These are phyloP conservation scores for Piliocolobus tephrosceles DNA, from an alignment of 2,113 vertebrate genomes.

Conservation along the genomic window DNA sequence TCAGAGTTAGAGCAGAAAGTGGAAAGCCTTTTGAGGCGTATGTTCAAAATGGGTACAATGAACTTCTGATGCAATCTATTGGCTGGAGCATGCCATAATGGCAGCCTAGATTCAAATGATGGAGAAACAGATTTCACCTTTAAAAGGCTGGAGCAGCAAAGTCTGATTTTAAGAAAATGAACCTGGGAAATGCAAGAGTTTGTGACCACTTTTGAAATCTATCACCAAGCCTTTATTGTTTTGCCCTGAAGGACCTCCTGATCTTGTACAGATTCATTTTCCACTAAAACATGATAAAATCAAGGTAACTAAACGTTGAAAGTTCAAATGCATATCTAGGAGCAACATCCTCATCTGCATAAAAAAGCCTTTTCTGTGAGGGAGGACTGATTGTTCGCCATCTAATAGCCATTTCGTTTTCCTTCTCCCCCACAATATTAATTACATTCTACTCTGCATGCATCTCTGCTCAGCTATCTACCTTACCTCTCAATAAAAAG, in stretches of 20 bases:
- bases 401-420: slow-evolving; percentile 61
- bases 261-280: neutral
- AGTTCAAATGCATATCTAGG: slow-evolving; percentile 24
- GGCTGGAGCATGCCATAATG: neutral
- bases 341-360: slow-evolving; percentile 55
- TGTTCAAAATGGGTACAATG: neutral
- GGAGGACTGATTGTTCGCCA: slow-evolving; percentile 64
- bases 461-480: slow-evolving; percentile 67
- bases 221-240: neutral
- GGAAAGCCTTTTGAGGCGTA: neutral
- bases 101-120: neutral
- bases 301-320: neutral
- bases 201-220: neutral
- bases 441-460: slow-evolving; percentile 57
- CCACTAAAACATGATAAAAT: neutral
- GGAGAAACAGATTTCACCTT: neutral
- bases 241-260: neutral
- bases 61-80: neutral
- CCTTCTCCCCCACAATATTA: slow-evolving; percentile 72
- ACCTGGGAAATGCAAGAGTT: neutral
- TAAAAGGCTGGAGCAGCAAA: neutral
- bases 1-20: neutral
- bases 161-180: neutral
- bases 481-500: slow-evolving; percentile 69
- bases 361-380: slow-evolving; percentile 23